Evolutionary conservation across 2,888 invertebrate species (phyloP), one percentile per base, ranked within the genome.

Genomic region (Acronicta alni): DNA sequence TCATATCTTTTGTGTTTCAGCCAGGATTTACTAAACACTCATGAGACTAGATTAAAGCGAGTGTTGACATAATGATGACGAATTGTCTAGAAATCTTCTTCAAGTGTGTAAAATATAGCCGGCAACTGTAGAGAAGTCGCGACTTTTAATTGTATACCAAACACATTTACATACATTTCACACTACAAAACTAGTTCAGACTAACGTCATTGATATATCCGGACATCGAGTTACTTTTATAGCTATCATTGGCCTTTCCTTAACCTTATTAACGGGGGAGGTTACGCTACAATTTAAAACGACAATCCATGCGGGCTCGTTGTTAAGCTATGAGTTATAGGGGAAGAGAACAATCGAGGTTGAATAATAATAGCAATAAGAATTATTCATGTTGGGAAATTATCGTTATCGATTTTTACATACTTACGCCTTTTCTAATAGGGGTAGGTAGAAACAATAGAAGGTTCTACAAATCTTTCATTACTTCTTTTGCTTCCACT

Each of bases 261-360:
- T 70, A 66, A 73, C 74, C 74, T 71, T 65, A 70, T 66, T 76
- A 61, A 23, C 44, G 60, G 67, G 58, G 68, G 72, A 35, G 41
- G 32, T 44, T 54, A 54, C 52, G 43, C 48, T 58, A 44, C 48
- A 43, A 59, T 61, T 74, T 49, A 44, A 45, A 59, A 63, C 52
- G 45, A 46, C 62, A 44, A 67, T 41, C 39, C 51, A 81, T 79
- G 73, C 76, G 81, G 81, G 80, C 55, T 54, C 35, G 32, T 69
- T 71, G 73, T 72, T 75, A 72, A 70, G 68, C 68, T 49, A 41
- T 59, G 49, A 68, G 58, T 73, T 72, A 75, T 70, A 74, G 67
- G 71, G 74, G 73, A 59, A 67, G n/a, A 57, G 39, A 66, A 35
- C 57, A 65, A 49, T 54, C 67, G 68, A 78, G 80, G 77, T 58